Base-by-base conservation (phyloP, 2,113 vertebrate species). In the Sminthopsis crassicaudata region DNA sequence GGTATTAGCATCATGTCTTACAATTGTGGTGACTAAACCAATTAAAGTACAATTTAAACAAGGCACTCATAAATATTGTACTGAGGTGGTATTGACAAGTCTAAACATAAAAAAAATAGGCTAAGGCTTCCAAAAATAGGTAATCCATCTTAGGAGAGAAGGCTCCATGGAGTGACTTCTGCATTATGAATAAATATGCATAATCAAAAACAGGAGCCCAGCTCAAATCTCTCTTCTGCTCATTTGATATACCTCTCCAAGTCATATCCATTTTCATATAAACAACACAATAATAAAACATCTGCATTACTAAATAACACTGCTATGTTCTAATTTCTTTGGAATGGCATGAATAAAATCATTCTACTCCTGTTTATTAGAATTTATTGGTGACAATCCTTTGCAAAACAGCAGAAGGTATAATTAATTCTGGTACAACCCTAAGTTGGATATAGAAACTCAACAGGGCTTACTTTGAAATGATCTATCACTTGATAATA, bases 301-400 rank as follows among this genome's bases (percentile, higher is more conserved):
- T 98, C 98, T 98, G 98, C 98, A 97, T 98, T 98, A 97, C 98
- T 98, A 98, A 98, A 98, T 97, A 98, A 98, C 96, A 98, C 97
- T 95, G 96, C 98, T 98, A 97, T 98, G 98, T 98, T 98, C 98
- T 98, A 98, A 98, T 98, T 98, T 98, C 98, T 98, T 98, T 89
- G 91, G 94, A 98, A 98, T 97, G 98, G 95, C 97, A 98, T 97
- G 97, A 98, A 98, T 98, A 98, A 98, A 98, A 98, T 98, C 97
- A 95, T 98, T 96, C 97, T 97, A 97, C 95, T 98, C 96, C 95
- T 98, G 97, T 98, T 99, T 98, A 98, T 98, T 98, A 98, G 98
- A 98, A 98, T 98, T 98, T 98, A 98, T 98, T 98, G 97, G 97
- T 97, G 96, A 98, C 95, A 97, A 92, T 96, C 97, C 95, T 97